Percentiles rank a stretch among this genome's conserved stretches.
Evolutionary conservation across 2,113 vertebrate genomes (phyloP).

Genomic region (Meles meles): DNA sequence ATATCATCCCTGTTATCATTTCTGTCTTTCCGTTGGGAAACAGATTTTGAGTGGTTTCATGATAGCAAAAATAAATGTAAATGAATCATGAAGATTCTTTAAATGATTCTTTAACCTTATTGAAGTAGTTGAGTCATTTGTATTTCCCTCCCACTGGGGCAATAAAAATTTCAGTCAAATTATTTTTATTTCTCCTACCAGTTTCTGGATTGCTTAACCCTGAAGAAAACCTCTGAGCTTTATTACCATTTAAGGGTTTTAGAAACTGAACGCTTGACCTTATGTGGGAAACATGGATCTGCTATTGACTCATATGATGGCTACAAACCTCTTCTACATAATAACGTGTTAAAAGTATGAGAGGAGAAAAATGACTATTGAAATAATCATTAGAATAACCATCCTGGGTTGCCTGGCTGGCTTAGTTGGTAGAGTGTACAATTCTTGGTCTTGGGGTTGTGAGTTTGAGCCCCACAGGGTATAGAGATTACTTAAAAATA

Average conservation of each 20-base stretch:
- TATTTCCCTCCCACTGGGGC: not conserved
- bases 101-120: constrained; percentile 36
- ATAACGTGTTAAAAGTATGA: not conserved
- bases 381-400: not conserved
- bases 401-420: not conserved
- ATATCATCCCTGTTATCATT: not conserved
- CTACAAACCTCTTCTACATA: not conserved
- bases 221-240: not conserved
- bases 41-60: constrained; percentile 28
- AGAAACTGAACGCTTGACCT: not conserved
- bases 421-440: not conserved
- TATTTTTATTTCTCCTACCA: not conserved
- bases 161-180: constrained; percentile 36
- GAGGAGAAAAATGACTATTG: not conserved
- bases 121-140: constrained; percentile 40
- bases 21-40: constrained; percentile 2
- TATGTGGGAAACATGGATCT: not conserved
- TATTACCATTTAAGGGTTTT: not conserved
- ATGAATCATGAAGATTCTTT: constrained; percentile 32
- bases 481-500: not conserved
- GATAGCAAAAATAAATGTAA: constrained; percentile 12
- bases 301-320: not conserved
- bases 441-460: not conserved
- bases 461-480: not conserved
- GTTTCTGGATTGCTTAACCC: not conserved